Conservation (phyloP, 2,888 invertebrate genomes). For the Netelia inedita region DNA sequence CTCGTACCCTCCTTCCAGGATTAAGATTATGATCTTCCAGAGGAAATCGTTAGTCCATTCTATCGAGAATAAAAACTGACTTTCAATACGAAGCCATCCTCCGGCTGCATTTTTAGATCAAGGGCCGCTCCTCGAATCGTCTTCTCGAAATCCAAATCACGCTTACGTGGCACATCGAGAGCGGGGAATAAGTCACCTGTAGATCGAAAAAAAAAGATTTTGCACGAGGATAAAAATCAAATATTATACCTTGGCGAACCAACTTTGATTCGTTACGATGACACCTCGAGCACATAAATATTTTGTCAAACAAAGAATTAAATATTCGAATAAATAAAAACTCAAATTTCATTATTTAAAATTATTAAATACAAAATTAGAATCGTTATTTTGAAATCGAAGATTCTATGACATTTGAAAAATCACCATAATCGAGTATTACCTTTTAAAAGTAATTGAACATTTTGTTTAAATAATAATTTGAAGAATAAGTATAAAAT, state of each 20-base stretch:
- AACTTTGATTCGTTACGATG: not conserved
- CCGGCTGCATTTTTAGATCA: slow-evolving; percentile 95
- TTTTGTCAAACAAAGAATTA: not conserved
- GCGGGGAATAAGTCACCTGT: slow-evolving; percentile 94
- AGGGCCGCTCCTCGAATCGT: slow-evolving; percentile 91
- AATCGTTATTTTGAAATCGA: too few relatives aligned
- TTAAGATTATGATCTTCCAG: slow-evolving; percentile 45
- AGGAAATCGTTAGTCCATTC: slow-evolving; percentile 29
- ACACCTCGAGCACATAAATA: not conserved
- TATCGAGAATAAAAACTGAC: slow-evolving; percentile 82
- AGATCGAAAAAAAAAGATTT: not conserved
- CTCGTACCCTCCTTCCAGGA: slow-evolving; percentile 6
- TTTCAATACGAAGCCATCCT: slow-evolving; percentile 94
- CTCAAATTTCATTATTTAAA: too few relatives aligned
- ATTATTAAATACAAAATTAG: too few relatives aligned
- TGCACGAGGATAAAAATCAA: slow-evolving; percentile 8
- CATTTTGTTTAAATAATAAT: too few relatives aligned
- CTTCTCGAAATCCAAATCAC: slow-evolving; percentile 94
- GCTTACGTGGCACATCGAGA: slow-evolving; percentile 95
- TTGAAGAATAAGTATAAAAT: too few relatives aligned
- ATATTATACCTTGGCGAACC: not conserved
- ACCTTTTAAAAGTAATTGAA: too few relatives aligned
- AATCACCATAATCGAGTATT: too few relatives aligned
- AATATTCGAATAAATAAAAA: too few relatives aligned
- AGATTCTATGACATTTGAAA: too few relatives aligned